Evolutionary conservation across 2,888 invertebrate species (phyloP).

Genomic region (Morpho achilles): DNA sequence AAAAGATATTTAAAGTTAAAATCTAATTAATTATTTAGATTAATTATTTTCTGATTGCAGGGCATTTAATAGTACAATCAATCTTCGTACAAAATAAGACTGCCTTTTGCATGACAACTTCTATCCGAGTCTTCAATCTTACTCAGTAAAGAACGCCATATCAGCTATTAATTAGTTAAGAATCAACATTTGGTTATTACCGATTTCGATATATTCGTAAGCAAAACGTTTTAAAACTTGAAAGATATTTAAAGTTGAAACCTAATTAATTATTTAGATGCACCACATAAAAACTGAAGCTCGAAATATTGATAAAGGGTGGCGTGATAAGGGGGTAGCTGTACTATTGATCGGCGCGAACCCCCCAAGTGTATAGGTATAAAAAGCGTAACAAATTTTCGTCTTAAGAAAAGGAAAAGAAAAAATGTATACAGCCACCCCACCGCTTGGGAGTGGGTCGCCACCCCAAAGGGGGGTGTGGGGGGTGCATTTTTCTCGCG

Average conservation of each 20-base stretch:
- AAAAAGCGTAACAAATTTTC: conserved; percentile 80
- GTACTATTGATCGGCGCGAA: conserved; percentile 65
- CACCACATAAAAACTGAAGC: conserved; percentile 55
- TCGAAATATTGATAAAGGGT: conserved; percentile 78
- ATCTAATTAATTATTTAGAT: conserved; percentile 38
- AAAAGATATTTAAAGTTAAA: no score
- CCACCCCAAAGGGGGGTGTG: conserved; percentile 34
- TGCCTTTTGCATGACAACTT: no score
- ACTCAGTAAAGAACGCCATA: no score
- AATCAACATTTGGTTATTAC: no score
- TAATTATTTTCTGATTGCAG: no score
- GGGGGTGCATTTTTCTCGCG: conserved; percentile 69
- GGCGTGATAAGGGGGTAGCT: conserved; percentile 55
- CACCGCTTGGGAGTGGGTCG: conserved; percentile 36
- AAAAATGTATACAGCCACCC: conserved; percentile 77
- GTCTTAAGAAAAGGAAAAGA: conserved; percentile 80
- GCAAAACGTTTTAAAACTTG: no score
- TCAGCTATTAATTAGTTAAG: no score
- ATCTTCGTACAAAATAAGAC: no score
- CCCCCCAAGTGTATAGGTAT: conserved; percentile 70
- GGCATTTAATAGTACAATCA: no score
- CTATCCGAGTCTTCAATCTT: no score
- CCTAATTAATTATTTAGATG: conserved; percentile 38
- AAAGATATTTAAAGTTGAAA: no score
- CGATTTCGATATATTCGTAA: no score